Evolutionary conservation across 2,888 invertebrate genomes (phyloP).

Genomic region (Epirrhoe alternata): DNA sequence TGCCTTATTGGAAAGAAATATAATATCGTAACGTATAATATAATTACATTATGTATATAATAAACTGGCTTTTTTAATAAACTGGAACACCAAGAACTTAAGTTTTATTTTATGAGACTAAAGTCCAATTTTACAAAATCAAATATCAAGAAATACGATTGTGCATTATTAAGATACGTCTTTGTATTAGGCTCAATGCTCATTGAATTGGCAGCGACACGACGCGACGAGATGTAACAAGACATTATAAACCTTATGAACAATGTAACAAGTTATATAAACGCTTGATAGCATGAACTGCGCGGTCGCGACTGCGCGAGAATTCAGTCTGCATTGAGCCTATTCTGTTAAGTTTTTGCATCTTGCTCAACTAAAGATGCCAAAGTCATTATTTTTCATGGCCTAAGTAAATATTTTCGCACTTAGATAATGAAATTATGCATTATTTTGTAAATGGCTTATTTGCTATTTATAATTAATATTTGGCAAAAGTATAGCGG

Average conservation of each 20-base stretch:
- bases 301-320: too few relatives aligned
- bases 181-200: too few relatives aligned
- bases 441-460: constrained; percentile 9
- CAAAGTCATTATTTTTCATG: constrained; percentile 2
- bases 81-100: background rate
- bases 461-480: too few relatives aligned
- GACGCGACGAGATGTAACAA: too few relatives aligned
- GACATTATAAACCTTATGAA: too few relatives aligned
- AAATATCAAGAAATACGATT: background rate
- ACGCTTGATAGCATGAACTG: too few relatives aligned
- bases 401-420: constrained; percentile 8
- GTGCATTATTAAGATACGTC: background rate
- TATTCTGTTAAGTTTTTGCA: background rate
- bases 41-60: constrained; percentile 1
- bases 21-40: constrained; percentile 5
- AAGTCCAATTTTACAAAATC: constrained; percentile 25
- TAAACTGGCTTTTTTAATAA: background rate
- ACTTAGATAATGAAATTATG: constrained; percentile 12
- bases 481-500: too few relatives aligned
- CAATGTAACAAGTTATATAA: too few relatives aligned
- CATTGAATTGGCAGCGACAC: too few relatives aligned
- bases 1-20: constrained; percentile 29
- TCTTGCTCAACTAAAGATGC: background rate
- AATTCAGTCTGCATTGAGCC: too few relatives aligned
- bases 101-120: constrained; percentile 1